Base-by-base conservation (phyloP, 2,888 invertebrate species). In the Aphodius sticticus region DNA sequence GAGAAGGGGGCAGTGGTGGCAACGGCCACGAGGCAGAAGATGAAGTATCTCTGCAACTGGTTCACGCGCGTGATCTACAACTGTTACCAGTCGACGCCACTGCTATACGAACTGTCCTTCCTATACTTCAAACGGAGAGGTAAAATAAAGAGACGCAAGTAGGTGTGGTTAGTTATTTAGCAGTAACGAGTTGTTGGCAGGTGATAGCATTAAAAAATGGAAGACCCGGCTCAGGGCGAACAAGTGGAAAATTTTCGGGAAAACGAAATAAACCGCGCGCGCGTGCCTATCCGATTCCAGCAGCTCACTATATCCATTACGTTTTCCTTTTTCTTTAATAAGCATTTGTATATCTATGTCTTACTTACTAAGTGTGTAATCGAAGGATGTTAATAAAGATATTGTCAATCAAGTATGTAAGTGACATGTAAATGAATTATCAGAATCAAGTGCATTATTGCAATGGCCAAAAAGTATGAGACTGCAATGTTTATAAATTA, bases 21-120 rank as follows among this genome's bases (percentile, higher is more conserved):
- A 15, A 89, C 90, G 84, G 90, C 90, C 82, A 85, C 85, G 72
- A 79, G 84, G 38, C 84, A 87, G 15, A 87, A 87, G 81, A 84
- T 91, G 80, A 88, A 89, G 82, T 84, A 86, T 53, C 85, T 91
- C 26, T 91, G 91, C 84, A 84, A 89, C 69, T 91, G 91, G 91
- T 87, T 89, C 80, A 86, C 85, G 70, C 86, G 90, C 77, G 85
- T 90, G 81, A 85, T 89, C 76, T 86, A 86, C 76, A 84, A 84
- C 79, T 91, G 88, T 83, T 90, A 90, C 81, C 87, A 89, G 81
- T 86, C 86, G 6, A 86, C 88, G 83, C 88, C 90, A 9, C 82
- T 88, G 79, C 85, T 90, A 74, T 91, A 91, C 82, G 91, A 91
- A 85, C 85, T 91, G 77, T 90, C 91, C 69, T 91, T 91, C 84